Evolutionary conservation across 2,113 vertebrate species (phyloP).

Genomic region (Anser cygnoides): DNA sequence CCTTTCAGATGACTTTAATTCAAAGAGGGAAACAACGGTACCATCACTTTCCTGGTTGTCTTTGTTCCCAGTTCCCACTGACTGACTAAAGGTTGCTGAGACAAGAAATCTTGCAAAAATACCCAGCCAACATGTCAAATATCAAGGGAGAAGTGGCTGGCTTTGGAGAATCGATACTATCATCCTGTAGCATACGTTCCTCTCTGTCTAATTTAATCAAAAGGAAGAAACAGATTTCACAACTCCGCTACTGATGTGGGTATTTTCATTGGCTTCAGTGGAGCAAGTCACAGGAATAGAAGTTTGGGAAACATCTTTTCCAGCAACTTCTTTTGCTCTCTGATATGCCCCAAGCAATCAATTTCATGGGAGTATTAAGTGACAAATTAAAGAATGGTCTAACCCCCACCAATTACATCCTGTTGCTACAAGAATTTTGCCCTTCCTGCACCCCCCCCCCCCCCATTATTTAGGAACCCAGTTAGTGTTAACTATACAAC

Average conservation of each 20-base stretch:
- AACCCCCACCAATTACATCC: background rate
- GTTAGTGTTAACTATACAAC: background rate
- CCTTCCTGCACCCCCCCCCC: background rate
- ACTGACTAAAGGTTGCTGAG: background rate
- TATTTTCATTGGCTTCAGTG: background rate
- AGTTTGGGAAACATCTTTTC: background rate
- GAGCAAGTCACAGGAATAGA: background rate
- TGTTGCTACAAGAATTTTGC: background rate
- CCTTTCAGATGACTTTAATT: slow-evolving; percentile 2
- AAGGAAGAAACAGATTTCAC: background rate
- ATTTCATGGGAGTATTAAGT: background rate
- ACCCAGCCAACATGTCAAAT: background rate
- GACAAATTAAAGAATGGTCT: background rate
- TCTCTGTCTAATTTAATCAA: background rate
- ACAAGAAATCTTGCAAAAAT: slow-evolving; percentile 11
- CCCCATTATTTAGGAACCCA: background rate
- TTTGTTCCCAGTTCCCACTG: slow-evolving; percentile 32
- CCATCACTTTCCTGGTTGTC: background rate
- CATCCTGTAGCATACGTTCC: background rate
- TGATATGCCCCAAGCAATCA: background rate
- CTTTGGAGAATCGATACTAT: background rate
- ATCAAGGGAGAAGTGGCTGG: background rate
- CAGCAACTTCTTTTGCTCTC: background rate
- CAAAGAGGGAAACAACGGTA: background rate
- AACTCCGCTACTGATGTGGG: background rate